Evolutionary conservation across 2,113 vertebrate genomes (phyloP), one percentile per base, ranked within the genome.

Genomic region (Cyprinodon tularosa): DNA sequence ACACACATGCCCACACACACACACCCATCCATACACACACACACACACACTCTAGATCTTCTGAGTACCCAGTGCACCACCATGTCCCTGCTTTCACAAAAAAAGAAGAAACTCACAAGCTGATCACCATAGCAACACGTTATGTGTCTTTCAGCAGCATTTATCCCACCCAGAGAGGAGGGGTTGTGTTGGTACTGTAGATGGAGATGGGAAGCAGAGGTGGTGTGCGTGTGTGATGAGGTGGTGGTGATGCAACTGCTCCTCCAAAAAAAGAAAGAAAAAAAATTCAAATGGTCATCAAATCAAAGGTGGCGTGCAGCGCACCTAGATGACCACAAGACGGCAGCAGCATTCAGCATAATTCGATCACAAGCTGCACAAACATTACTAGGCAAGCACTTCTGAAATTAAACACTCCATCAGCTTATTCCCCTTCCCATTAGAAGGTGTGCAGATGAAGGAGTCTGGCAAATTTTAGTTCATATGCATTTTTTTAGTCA

Each of bases 121-220:
- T 84, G 84, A 92, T 95, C 93, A 89, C 94, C 94, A 94, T 95
- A 91, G 94, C 92, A 95, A 95, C 94, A 94, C 90, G 78, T 91
- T 94, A 91, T 90, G 91, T 92, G 89, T 94, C 93, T 91, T 86
- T 85, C 86, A 90, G 89, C 89, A 91, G 86, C 88, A 93, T 93
- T 93, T 92, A 91, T 90, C 90, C 84, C 83, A 85, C 82, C 82
- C 77, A 39, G 73, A 74, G 80, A 88, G 80, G 80, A 70, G 79
- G 84, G 80, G 72, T 62, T 74, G 82, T 77, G 69, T 73, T 63
- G 53, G 60, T 66, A 67, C 68, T 65, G 65, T 77, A 60, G 78
- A 78, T 76, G 72, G 39, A 76, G 67, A 81, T 22, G 40, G 62
- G 71, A 71, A 79, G 76, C 68, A 57, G 75, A 74, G 76, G 86